Percentiles rank a stretch among this genome's conserved stretches.
phyloP scores from a whole-genome alignment of 1,140 invertebrate genomes.

The Magallana ariakensis region DNA sequence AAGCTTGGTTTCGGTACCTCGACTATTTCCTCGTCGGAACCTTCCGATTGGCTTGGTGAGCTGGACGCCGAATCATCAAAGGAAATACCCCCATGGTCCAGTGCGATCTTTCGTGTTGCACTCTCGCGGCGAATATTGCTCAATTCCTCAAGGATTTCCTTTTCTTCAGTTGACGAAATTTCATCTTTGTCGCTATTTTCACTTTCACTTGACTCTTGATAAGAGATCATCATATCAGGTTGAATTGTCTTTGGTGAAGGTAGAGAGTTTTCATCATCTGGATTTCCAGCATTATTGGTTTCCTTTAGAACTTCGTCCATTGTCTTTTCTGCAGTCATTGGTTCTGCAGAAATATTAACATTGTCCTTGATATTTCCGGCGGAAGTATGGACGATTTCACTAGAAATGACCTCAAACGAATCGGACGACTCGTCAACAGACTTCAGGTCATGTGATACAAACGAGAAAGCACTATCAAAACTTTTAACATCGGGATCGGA shows the following conservation, averaged over 20 bases:
- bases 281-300: not conserved
- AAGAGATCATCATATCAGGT: not conserved
- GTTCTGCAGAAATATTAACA: not conserved
- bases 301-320: not conserved
- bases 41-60: not conserved
- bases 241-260: not conserved
- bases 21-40: not conserved
- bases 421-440: not conserved
- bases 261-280: not conserved
- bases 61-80: not conserved
- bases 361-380: not conserved
- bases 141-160: not conserved
- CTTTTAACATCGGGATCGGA: slow-evolving; percentile 20
- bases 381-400: not conserved
- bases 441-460: not conserved
- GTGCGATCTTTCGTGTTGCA: not conserved
- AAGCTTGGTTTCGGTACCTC: not conserved
- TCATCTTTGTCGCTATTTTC: not conserved
- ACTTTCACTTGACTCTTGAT: not conserved
- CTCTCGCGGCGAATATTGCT: not conserved
- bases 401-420: slow-evolving; percentile 5
- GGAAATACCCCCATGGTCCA: not conserved
- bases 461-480: slow-evolving; percentile 13
- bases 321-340: not conserved
- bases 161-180: not conserved